A percentile compares a stretch with the other conserved stretches of the same genome.
phyloP scores from a whole-genome alignment of 2,888 invertebrate species.

The Pammene aurita region DNA sequence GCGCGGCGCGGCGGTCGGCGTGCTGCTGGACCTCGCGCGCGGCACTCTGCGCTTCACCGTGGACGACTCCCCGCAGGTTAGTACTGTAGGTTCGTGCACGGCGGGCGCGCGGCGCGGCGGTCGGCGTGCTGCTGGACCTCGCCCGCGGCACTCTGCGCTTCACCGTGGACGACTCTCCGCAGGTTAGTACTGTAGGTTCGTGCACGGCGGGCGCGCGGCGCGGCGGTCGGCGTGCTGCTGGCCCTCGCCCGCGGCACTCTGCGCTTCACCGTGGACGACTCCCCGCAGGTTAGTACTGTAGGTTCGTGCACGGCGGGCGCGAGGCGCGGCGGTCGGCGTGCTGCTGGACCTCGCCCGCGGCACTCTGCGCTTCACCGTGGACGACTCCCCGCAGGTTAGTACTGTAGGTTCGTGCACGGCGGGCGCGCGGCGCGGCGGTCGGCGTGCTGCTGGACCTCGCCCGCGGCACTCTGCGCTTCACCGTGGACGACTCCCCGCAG shows the following conservation, averaged over 20 bases:
- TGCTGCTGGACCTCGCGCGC: conserved; percentile 94
- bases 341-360: conserved; percentile 95
- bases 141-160: conserved; percentile 94
- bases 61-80: conserved; percentile 85
- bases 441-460: conserved; percentile 97
- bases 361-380: conserved; percentile 94
- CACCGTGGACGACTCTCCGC: conserved; percentile 90
- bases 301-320: conserved; percentile 98
- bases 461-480: conserved; percentile 94
- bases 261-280: conserved; percentile 94
- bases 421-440: conserved; percentile 92
- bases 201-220: conserved; percentile 95
- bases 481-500: conserved; percentile 89
- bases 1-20: conserved; percentile 93
- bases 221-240: conserved; percentile 94
- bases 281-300: conserved; percentile 75
- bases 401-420: conserved; percentile 99
- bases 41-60: conserved; percentile 96
- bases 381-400: conserved; percentile 85
- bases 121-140: conserved; percentile 96
- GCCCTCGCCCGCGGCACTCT: conserved; percentile 95
- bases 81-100: conserved; percentile 99
- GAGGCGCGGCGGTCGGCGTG: conserved; percentile 94
- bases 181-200: conserved; percentile 95
- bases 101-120: conserved; percentile 92